A percentile compares a stretch with the other conserved stretches of the same genome.
Evolutionary conservation across 1,140 invertebrate genomes (phyloP).

Genomic region (Theocolax elegans): DNA sequence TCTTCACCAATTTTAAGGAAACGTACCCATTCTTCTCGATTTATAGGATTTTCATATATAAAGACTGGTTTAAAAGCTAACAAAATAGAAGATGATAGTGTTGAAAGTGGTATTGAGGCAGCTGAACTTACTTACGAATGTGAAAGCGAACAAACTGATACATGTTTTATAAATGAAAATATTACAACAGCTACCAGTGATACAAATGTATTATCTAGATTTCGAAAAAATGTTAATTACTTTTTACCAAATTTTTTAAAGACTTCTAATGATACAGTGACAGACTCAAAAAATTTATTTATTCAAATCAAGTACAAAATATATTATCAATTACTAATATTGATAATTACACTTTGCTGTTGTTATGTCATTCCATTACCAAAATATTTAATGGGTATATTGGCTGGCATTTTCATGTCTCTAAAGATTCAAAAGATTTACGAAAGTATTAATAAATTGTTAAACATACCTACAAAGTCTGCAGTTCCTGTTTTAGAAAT

Average conservation of each 20-base stretch:
- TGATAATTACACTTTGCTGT: constrained; percentile 46
- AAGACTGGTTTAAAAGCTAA: constrained; percentile 62
- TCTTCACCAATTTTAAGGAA: constrained; percentile 42
- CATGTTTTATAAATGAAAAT: neutral
- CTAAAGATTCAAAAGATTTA: constrained; percentile 49
- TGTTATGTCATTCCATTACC: constrained; percentile 57
- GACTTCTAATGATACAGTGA: constrained; percentile 6
- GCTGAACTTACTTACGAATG: constrained; percentile 62
- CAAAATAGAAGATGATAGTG: constrained; percentile 61
- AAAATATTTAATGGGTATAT: constrained; percentile 54
- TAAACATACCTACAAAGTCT: constrained; percentile 50
- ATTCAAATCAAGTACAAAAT: constrained; percentile 48
- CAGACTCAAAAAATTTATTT: constrained; percentile 42
- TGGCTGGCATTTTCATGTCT: constrained; percentile 52
- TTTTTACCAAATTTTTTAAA: constrained; percentile 27
- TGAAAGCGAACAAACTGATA: constrained; percentile 58
- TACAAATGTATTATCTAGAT: constrained; percentile 1
- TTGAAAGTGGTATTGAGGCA: constrained; percentile 70
- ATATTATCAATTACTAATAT: constrained; percentile 43
- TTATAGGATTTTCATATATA: constrained; percentile 58
- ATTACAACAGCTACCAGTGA: neutral
- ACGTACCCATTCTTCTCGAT: constrained; percentile 51
- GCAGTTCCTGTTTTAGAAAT: constrained; percentile 56
- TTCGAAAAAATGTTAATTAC: constrained; percentile 30
- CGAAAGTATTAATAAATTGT: constrained; percentile 45